Base-by-base conservation (phyloP, 2,888 invertebrate genomes). In the Orthonevra nobilis region DNA sequence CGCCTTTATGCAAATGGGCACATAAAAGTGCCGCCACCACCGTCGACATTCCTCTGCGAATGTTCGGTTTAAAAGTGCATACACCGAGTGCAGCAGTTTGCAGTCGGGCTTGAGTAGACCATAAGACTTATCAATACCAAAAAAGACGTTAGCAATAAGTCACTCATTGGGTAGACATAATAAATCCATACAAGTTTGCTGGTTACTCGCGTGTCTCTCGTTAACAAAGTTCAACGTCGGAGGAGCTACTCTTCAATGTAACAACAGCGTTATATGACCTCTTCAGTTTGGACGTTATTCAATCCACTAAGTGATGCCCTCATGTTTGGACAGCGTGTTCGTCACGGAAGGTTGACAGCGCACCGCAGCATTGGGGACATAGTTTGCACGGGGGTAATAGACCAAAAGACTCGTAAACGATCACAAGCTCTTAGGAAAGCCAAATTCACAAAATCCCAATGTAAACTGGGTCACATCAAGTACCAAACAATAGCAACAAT, bases 401-500 rank as follows among this genome's bases (percentile, higher is more conserved):
- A 36, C 32, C 17, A 32, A 44, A 36, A 63, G 3, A 5, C 23
- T 23, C 23, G 23, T 5, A 23, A 23, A 56, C 60, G 19, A 50
- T 42, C 48, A 38, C 42, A 9, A 40, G 1, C 17, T 15, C 10
- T 30, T n/a, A 44, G 26, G 2, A 15, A 26, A 5, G 20, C 9
- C 19, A 52, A 52, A 28, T 26, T 14, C 32, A 34, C 36, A 52
- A 46, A 40, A 38, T 54, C 58, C 42, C 50, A 70, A 52, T 60
- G 7, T 26, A 60, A 77, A 70, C 73, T 79, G 68, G 79, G 79
- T 73, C 79, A 79, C 79, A 42, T 72, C 15, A 48, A 72, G 79
- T 68, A 54, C 61, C 56, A 42, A 61, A 73, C 79, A 73, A 79
- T 68, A 79, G 54, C n/a, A n/a, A 66, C 26, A 42, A 54, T 61